Base-by-base conservation (phyloP, 2,888 invertebrate species). In the Suillia variegata region DNA sequence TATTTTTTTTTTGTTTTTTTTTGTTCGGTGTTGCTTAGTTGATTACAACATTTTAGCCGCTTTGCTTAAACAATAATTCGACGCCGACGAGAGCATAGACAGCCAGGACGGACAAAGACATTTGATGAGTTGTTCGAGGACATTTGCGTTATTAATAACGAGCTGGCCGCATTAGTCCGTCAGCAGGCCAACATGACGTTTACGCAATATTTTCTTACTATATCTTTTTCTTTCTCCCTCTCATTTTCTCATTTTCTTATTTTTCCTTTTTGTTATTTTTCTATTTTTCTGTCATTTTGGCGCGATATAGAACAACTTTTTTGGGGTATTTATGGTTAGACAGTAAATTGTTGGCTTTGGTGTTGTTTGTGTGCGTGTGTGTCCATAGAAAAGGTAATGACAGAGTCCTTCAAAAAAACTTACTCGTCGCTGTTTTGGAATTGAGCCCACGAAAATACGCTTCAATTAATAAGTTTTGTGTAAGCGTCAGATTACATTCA, bases 91-190 rank as follows among this genome's bases (percentile, higher is more conserved):
- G n/a, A n/a, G n/a, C n/a, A n/a, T n/a, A n/a, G n/a, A n/a, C n/a
- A n/a, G n/a, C n/a, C n/a, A n/a, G n/a, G n/a, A n/a, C n/a, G n/a
- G n/a, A n/a, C n/a, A n/a, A n/a, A n/a, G n/a, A n/a, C 17, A 13
- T 20, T 45, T 45, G 45, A 45, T 20, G 45, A 59, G 58, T 57
- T 62, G n/a, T n/a, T 66, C 53, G 58, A 51, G 59, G 45, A 56
- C 62, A 63, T 58, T 64, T 58, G 42, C 51, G 58, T 61, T 59
- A 61, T 58, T 61, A 62, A 61, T 54, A 61, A 62, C 54, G 49
- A 58, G 49, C 56, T n/a, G n/a, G n/a, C n/a, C n/a, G n/a, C n/a
- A n/a, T n/a, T n/a, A n/a, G n/a, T 58, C 54, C 57, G 57, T 52
- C 60, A 57, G 17, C 60, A 52, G 47, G 45, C 17, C n/a, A 18